Conservation (phyloP, 2,113 vertebrate genomes). For the Oceanodroma tethys region DNA sequence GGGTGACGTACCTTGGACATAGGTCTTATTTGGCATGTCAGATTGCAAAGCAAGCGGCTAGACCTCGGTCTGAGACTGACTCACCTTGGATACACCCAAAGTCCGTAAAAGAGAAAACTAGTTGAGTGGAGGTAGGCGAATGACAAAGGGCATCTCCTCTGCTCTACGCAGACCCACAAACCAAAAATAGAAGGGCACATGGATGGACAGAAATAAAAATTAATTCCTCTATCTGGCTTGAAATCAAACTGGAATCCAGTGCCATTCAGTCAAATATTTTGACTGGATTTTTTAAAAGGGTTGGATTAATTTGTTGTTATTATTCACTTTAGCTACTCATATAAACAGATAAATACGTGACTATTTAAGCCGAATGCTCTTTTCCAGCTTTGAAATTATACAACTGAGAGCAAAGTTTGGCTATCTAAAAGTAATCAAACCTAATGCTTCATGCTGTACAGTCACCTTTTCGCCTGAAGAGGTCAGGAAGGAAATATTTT, state of each 20-base stretch:
- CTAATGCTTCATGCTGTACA: neutral
- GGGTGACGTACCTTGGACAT: fast-evolving
- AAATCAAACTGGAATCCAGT: neutral
- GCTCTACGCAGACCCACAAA: neutral
- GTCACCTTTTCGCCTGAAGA: neutral
- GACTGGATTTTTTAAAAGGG: neutral
- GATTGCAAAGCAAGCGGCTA: neutral
- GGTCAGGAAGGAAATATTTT: neutral
- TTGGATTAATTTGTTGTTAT: neutral
- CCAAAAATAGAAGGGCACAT: neutral
- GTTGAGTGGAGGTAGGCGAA: neutral
- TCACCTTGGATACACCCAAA: neutral
- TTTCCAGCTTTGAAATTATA: neutral
- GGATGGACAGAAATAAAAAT: neutral
- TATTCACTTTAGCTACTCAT: neutral
- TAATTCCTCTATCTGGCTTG: neutral
- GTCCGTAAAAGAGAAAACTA: neutral
- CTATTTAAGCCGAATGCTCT: neutral
- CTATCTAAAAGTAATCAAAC: neutral
- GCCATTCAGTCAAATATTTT: neutral
- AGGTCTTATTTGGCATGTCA: fast-evolving
- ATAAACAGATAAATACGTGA: neutral
- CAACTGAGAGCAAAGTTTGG: neutral
- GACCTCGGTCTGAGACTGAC: neutral
- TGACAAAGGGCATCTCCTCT: neutral